Conservation (phyloP, 37 sponge, comb jelly and placozoan genomes). For the Chondrosia reniformis region DNA sequence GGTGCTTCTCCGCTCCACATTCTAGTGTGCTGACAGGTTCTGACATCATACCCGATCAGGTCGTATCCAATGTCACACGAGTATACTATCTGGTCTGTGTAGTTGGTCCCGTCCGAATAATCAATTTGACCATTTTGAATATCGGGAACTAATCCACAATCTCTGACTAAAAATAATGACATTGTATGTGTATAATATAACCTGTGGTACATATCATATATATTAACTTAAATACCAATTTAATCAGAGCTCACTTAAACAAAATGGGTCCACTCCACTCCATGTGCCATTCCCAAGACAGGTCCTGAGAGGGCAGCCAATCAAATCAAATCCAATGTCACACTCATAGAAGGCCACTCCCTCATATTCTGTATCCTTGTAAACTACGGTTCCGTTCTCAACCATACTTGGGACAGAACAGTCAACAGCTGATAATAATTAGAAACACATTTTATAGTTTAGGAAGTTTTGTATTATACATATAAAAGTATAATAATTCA, state of each 20-base stretch:
- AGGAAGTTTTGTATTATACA: too few relatives aligned
- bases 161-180: not conserved
- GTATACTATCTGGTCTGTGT: not conserved
- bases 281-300: not conserved
- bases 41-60: not conserved
- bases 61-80: not conserved
- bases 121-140: not conserved
- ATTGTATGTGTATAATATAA: too few relatives aligned
- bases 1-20: constrained; percentile 8
- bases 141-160: not conserved
- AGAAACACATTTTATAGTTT: not conserved
- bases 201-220: too few relatives aligned
- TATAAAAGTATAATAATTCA: too few relatives aligned
- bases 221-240: too few relatives aligned
- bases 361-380: not conserved
- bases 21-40: not conserved
- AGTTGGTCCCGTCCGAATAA: not conserved
- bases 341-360: not conserved
- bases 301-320: not conserved
- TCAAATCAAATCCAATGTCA: not conserved
- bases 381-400: not conserved
- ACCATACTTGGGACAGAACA: not conserved
- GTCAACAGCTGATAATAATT: not conserved
- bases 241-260: not conserved
- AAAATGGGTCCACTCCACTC: not conserved